A percentile compares a stretch with the other conserved stretches of the same genome.
Conservation (phyloP, 2,797 vertebrate genomes). For the Nyctalus aviator region DNA sequence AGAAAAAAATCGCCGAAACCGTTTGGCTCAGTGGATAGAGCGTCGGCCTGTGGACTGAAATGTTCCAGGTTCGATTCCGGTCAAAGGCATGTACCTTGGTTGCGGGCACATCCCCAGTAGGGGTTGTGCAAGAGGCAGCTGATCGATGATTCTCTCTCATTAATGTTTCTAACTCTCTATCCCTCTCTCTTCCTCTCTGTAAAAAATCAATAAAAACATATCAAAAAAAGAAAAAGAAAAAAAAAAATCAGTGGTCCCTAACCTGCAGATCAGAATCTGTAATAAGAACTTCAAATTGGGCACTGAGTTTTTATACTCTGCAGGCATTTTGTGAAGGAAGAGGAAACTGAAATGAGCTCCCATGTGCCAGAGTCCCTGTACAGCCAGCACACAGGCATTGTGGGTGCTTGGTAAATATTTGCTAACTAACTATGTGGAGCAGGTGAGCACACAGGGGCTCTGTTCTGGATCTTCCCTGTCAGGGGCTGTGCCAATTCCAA, state of each 20-base stretch:
- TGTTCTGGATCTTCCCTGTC: neutral
- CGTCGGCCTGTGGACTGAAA: too few species aligned
- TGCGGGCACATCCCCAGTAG: too few species aligned
- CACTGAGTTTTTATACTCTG: neutral
- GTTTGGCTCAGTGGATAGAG: too few species aligned
- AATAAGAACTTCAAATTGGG: neutral
- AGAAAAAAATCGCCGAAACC: neutral
- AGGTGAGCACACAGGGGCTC: neutral
- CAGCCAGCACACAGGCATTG: neutral
- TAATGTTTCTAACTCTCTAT: too few species aligned
- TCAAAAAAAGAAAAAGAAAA: neutral
- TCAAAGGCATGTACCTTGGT: too few species aligned
- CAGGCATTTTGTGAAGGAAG: neutral
- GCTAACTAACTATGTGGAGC: neutral
- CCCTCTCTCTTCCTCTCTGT: too few species aligned
- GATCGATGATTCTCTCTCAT: too few species aligned
- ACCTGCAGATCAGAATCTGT: neutral
- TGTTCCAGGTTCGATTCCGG: too few species aligned
- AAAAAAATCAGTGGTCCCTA: neutral
- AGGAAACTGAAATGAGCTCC: neutral
- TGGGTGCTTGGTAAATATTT: slow-evolving; percentile 20
- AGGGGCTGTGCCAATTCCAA: neutral
- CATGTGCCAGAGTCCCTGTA: neutral
- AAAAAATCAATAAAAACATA: too few species aligned
- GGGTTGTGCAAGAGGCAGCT: too few species aligned